Evolutionary conservation across 2,888 invertebrate genomes (phyloP), one percentile per base, ranked within the genome.

Genomic region (Pyralis farinalis): DNA sequence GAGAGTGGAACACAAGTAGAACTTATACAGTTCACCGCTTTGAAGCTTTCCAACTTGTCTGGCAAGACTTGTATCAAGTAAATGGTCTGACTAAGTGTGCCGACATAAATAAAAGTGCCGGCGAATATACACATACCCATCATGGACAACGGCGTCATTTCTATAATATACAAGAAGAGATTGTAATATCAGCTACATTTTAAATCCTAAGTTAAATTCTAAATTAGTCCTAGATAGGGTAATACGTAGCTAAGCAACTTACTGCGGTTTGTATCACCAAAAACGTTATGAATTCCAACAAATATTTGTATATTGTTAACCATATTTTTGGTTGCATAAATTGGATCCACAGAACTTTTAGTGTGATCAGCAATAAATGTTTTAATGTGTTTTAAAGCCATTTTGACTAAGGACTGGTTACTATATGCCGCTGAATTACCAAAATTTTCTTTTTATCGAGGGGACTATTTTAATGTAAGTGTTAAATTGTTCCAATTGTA

Each of bases 1-100:
- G 78, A 74, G 0, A 77, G 40, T 0, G 78, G 78, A n/a, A 79
- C 69, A 12, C 49, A 59, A 1, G 74, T 66, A 0, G 71, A 58
- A 36, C 74, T 78, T 28, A 73, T 42, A 43, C 78, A 79, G 46
- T 78, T 75, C 8, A 78, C 39, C 0, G 63, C 71, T 42, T 77
- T 73, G 34, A 78, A 77, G 9, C 61, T 61, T 37, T 64, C 67
- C 8, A 61, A 46, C 42, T 70, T 71, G 34, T 76, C 65, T 0
- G 77, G 73, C 1, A 73, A 64, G 36, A 78, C 76, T 22, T 65
- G 57, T 1, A 49, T 41, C 33, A 78, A 44, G 46, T 73, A 74
- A 12, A 72, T 49, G 1, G 60, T 32, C 45, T 79, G 78, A 42
- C 78, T 79, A 35, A 78, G 50, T 1, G 51, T 45, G 0, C 78